Evolutionary conservation across 1,140 invertebrate genomes (phyloP), one percentile per base, ranked within the genome.

Genomic region (Hyphantria cunea): DNA sequence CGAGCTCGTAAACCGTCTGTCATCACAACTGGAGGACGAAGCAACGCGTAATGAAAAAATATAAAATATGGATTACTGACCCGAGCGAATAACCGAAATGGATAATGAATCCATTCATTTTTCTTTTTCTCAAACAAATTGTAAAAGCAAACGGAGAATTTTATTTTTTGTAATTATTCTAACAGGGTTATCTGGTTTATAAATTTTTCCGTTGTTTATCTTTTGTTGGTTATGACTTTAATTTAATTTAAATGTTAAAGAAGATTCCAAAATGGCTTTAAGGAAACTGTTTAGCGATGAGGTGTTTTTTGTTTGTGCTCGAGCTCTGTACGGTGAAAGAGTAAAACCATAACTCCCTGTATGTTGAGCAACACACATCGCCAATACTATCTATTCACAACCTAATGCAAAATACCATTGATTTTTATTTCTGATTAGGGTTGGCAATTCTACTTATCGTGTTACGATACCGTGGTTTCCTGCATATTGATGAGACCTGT

Each of bases 21-120:
- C 64, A 66, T 15, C 53, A 42, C 31, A 14, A 10, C 0, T 13
- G 4, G 34, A 54, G 17, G 42, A n/a, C 33, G 3, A 14, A 49
- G 5, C 17, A 7, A 41, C 42, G 10, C 34, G 13, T 60, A 60
- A 66, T 66, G 56, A 66, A 66, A n/a, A 59, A 66, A 65, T 54
- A 66, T 66, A 61, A 60, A 60, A 66, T 45, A 54, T 9, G 63
- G 64, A 55, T 66, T 51, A 59, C 15, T 33, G 15, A 59, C 11
- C 34, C n/a, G 13, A 15, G 39, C 47, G 31, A 34, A 47, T 33
- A 13, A 17, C 52, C 17, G 42, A 12, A 56, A 47, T 47, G 42
- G 42, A 34, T 45, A 44, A 47, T 55, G 9, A 44, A 44, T 45
- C 39, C 42, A 13, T 54, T 14, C 12, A 54, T 31, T 44, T 17